Base-by-base conservation (phyloP, 2,797 vertebrate species). In the Phoeniculus purpureus region DNA sequence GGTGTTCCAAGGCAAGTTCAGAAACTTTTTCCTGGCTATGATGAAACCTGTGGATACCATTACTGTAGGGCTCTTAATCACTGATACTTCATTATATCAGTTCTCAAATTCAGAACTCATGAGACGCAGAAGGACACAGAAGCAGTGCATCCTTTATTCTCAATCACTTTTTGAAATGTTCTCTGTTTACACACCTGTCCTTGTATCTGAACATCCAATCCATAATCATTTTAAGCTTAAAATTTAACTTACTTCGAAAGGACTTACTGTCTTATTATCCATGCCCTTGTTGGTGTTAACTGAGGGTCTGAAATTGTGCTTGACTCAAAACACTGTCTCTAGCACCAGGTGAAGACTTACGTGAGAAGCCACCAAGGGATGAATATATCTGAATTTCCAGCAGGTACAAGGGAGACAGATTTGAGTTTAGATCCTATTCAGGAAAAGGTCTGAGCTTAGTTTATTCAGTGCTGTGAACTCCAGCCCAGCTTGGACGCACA, bases 401-500 rank as follows among this genome's bases (percentile, higher is more conserved):
- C 43, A 71, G 27, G 25, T 72, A 61, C 20, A 52, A 65, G 77
- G 7, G 34, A 22, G 18, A 71, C 19, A 70, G 15, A 11, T 84
- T 86, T 64, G 32, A 74, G 34, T n/a, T 43, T 47, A 91, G 34
- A 78, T 47, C 27, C 27, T 51, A 59, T 59, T 18, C 20, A 10
- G 32, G 34, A 81, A 81, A 77, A 71, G 6, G 21, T 32, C 65
- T 27, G 17, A 43, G 19, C 12, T 80, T 82, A 75, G 15, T 66
- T 60, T 84, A 13, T 74, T 84, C 54, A 23, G 8, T 71, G 27
- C 51, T 92, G 61, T 90, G 79, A 93, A 89, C 72, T 85, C 75
- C 86, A 85, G 61, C 68, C 75, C 54, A 65, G 51, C 68, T 90
- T 96, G 93, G 78, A 94, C 47, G 90, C 27, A 90, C 80, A 92